Percentiles rank a stretch among this genome's conserved stretches.
Evolutionary conservation across 2,888 invertebrate species (phyloP).

Genomic region (Geophilus truncorum): DNA sequence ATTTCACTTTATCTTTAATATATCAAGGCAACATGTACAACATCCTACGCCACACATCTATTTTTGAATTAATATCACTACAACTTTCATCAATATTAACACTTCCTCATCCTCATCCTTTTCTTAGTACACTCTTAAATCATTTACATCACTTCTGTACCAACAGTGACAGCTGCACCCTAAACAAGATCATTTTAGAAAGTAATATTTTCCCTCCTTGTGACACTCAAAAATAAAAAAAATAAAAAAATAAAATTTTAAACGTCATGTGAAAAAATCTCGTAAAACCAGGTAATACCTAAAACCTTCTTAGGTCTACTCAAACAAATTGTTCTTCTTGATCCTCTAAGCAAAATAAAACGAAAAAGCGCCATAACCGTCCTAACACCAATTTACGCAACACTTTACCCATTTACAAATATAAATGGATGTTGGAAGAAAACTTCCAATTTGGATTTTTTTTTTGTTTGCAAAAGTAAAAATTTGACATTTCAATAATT

Average conservation of each 20-base stretch:
- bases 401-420: background rate
- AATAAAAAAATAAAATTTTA: background rate
- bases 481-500: background rate
- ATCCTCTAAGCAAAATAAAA: conserved; percentile 4
- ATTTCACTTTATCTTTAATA: no score
- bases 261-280: background rate
- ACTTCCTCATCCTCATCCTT: no score
- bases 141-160: no score
- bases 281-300: background rate
- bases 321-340: background rate
- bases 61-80: no score
- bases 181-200: no score
- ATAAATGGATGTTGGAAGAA: background rate
- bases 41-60: no score
- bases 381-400: background rate
- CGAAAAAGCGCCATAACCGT: no score
- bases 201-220: no score
- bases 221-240: background rate
- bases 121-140: no score
- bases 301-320: background rate
- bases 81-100: no score
- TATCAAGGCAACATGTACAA: no score
- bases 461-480: background rate
- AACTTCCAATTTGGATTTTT: background rate
- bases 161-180: no score